Conservation (phyloP, 2,888 invertebrate genomes). For the Panorpa germanica region DNA sequence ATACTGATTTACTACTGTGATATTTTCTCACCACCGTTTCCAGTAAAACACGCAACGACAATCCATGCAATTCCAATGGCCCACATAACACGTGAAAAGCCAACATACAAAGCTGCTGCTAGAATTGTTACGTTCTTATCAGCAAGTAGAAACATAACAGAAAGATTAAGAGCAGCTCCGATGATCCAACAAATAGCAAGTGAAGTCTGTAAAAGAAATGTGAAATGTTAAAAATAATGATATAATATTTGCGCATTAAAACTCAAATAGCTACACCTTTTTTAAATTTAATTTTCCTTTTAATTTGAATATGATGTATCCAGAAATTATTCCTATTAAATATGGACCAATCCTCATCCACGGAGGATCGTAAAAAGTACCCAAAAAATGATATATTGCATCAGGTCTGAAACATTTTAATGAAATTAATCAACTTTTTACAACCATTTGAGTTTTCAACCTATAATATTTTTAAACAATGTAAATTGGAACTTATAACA, state of each 20-base stretch:
- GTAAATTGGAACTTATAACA: no score
- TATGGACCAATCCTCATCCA: slow-evolving; percentile 22
- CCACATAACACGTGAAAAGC: slow-evolving; percentile 25
- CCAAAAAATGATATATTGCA: slow-evolving; percentile 20
- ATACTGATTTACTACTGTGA: not conserved
- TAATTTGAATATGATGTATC: slow-evolving; percentile 19
- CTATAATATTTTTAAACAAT: no score
- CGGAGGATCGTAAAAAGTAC: slow-evolving; percentile 21
- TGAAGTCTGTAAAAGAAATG: slow-evolving; percentile 16
- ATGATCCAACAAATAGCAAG: slow-evolving; percentile 20
- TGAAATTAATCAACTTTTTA: no score
- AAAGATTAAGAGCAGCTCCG: slow-evolving; percentile 21
- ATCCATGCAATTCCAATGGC: slow-evolving; percentile 28
- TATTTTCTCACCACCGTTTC: slow-evolving; percentile 23
- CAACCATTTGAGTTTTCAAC: no score
- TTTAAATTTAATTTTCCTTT: slow-evolving; percentile 16
- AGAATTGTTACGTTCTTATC: slow-evolving; percentile 20
- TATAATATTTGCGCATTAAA: no score
- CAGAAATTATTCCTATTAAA: slow-evolving; percentile 20
- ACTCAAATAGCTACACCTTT: slow-evolving; percentile 15
- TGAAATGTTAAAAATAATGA: slow-evolving; percentile 18
- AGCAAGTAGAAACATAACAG: slow-evolving; percentile 24
- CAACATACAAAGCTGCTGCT: slow-evolving; percentile 23
- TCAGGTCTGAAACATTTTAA: slow-evolving; percentile 25
- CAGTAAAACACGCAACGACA: slow-evolving; percentile 26